phyloP scores from a whole-genome alignment of 2,797 vertebrate species.

The Alauda arvensis region DNA sequence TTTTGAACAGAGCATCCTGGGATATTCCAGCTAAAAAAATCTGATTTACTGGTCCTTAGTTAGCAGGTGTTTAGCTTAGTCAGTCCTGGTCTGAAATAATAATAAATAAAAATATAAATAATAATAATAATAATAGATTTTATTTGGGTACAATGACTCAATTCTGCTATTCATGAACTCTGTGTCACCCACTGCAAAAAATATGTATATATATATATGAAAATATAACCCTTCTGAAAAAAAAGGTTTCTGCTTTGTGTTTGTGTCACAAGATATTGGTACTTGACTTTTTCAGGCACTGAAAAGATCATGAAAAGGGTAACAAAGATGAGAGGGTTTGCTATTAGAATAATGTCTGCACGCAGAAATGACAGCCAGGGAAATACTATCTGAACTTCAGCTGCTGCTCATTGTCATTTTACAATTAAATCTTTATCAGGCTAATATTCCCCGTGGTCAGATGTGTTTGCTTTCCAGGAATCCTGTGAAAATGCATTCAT shows the following conservation, averaged over 20 bases:
- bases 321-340: background rate
- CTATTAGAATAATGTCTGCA: background rate
- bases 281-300: background rate
- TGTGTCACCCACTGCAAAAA: background rate
- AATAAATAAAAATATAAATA: background rate
- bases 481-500: slow-evolving; percentile 1
- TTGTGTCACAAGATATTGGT: background rate
- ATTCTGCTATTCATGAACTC: background rate
- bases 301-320: background rate
- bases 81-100: background rate
- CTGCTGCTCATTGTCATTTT: slow-evolving; percentile 14
- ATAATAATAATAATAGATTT: background rate
- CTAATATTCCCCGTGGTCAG: background rate
- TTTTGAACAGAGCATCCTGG: background rate
- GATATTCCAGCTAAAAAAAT: background rate
- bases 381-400: background rate
- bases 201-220: background rate
- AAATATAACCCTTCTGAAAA: background rate
- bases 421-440: slow-evolving; percentile 37
- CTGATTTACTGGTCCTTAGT: background rate
- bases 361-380: background rate
- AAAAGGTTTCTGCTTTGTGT: background rate
- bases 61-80: background rate
- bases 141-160: background rate
- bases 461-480: slow-evolving; percentile 40